phyloP scores from a whole-genome alignment of 2,888 invertebrate species.

The Phlogophora meticulosa region DNA sequence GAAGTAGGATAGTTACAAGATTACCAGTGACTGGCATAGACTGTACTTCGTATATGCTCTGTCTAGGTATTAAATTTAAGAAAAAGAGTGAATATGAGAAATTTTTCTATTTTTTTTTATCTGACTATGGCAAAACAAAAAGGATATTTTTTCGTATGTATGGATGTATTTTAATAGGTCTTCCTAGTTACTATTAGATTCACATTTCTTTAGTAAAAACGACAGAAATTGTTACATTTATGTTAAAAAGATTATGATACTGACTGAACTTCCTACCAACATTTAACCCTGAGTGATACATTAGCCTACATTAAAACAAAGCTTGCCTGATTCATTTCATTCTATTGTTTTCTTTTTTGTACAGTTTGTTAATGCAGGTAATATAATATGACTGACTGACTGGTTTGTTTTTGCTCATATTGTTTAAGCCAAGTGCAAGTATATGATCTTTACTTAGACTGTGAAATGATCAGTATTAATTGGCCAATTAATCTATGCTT shows the following conservation, averaged over 20 bases:
- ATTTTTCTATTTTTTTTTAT: no score
- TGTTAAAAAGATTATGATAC: neutral
- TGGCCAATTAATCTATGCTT: conserved; percentile 31
- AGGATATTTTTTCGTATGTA: no score
- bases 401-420: conserved; percentile 21
- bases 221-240: neutral
- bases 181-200: no score
- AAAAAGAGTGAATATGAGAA: no score
- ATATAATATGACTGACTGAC: conserved; percentile 33
- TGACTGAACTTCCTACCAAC: conserved; percentile 13
- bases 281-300: conserved; percentile 42
- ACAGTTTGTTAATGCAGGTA: conserved; percentile 38
- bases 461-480: conserved; percentile 49
- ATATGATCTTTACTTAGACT: conserved; percentile 35
- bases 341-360: conserved; percentile 48
- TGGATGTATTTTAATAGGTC: no score
- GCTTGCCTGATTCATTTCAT: conserved; percentile 44
- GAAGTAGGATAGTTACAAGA: no score
- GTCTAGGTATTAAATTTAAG: no score
- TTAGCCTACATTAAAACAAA: conserved; percentile 58
- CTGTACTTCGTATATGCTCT: no score
- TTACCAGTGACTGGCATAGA: no score
- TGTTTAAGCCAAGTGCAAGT: conserved; percentile 21
- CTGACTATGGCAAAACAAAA: no score
- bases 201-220: no score